Percentiles rank a stretch among this genome's conserved stretches.
phyloP scores from a whole-genome alignment of 2,797 vertebrate species.

The Spondyliosoma cantharus region DNA sequence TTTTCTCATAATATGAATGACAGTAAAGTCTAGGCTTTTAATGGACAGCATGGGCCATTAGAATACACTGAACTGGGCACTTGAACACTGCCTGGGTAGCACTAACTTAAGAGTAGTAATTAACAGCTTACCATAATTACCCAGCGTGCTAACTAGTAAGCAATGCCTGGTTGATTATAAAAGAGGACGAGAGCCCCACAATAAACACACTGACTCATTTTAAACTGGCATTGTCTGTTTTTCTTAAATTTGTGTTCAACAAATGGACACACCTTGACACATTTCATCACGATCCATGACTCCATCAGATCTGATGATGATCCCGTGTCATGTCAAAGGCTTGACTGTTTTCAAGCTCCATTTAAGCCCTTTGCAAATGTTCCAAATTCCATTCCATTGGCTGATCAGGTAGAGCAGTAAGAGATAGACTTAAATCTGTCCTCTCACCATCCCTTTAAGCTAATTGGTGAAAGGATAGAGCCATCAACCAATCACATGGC shows the following conservation, averaged over 20 bases:
- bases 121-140: conserved; percentile 44
- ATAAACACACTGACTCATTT: background rate
- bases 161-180: conserved; percentile 29
- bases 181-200: conserved; percentile 13
- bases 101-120: conserved; percentile 39
- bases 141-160: conserved; percentile 17
- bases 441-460: background rate
- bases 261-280: background rate
- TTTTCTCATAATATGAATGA: background rate
- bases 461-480: background rate
- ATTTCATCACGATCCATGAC: background rate
- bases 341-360: background rate
- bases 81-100: background rate
- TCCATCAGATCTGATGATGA: background rate
- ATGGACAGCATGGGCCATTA: background rate
- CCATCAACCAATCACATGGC: conserved; percentile 7
- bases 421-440: background rate
- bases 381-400: background rate
- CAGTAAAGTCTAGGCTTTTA: background rate
- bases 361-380: background rate
- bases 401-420: conserved; percentile 2
- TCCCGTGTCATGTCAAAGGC: background rate
- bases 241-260: background rate
- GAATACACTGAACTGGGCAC: background rate
- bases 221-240: background rate